Evolutionary conservation across 2,888 invertebrate genomes (phyloP).

Genomic region (Nephrotoma flavescens): DNA sequence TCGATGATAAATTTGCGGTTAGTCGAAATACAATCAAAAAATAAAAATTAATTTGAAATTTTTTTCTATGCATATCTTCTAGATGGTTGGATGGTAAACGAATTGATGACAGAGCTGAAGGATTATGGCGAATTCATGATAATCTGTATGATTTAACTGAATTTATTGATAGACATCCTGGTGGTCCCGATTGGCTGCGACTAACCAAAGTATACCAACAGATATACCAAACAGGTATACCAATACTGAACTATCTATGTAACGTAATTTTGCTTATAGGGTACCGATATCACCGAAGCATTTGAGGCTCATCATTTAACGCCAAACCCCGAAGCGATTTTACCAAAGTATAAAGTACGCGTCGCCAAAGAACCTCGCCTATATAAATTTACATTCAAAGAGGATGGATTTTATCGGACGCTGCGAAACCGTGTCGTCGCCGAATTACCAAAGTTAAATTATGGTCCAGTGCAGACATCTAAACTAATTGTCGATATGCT

Average conservation of each 20-base stretch:
- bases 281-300: constrained; percentile 66
- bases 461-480: constrained; percentile 19
- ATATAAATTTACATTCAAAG: constrained; percentile 56
- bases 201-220: constrained; percentile 42
- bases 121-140: constrained; percentile 64
- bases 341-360: constrained; percentile 49
- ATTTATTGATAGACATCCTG: constrained; percentile 72
- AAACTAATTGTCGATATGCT: constrained; percentile 28
- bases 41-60: too few species aligned
- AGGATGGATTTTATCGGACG: constrained; percentile 58
- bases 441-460: constrained; percentile 39
- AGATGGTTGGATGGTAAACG: constrained; percentile 50
- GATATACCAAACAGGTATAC: too few species aligned
- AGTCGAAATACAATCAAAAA: too few species aligned
- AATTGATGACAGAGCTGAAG: constrained; percentile 55
- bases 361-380: constrained; percentile 47
- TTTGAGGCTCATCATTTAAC: constrained; percentile 61
- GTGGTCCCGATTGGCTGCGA: constrained; percentile 61
- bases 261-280: constrained; percentile 29
- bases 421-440: constrained; percentile 44
- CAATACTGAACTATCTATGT: neutral
- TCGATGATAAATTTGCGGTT: too few species aligned
- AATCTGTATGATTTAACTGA: constrained; percentile 69
- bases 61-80: neutral
- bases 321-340: constrained; percentile 37